Conservation (phyloP, 2,797 vertebrate species). For the Steatocranus sp. region DNA sequence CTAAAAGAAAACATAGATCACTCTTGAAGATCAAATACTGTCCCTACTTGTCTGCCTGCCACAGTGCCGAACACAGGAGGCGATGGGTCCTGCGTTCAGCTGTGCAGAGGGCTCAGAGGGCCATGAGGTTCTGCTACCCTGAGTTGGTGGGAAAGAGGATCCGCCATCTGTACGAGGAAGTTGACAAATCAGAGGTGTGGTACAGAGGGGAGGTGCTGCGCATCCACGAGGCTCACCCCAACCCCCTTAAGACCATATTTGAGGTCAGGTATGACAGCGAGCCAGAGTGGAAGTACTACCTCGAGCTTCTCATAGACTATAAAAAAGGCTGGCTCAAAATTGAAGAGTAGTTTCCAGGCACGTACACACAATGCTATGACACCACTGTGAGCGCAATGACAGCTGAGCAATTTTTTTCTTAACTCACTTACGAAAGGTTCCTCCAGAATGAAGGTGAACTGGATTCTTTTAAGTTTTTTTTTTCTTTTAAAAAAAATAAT, state of each 20-base stretch:
- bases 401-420: neutral
- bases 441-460: neutral
- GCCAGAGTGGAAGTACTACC: slow-evolving; percentile 83
- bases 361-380: neutral
- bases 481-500: neutral
- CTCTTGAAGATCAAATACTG: slow-evolving; percentile 75
- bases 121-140: slow-evolving; percentile 64
- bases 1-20: slow-evolving; percentile 47
- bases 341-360: slow-evolving; percentile 57
- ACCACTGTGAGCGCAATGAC: neutral
- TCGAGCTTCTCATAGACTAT: slow-evolving; percentile 83
- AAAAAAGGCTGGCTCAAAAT: slow-evolving; percentile 84
- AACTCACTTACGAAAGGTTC: neutral
- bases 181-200: slow-evolving; percentile 82
- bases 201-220: slow-evolving; percentile 77
- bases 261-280: slow-evolving; percentile 84
- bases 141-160: slow-evolving; percentile 82
- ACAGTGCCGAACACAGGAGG: slow-evolving; percentile 56
- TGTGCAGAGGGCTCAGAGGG: slow-evolving; percentile 45
- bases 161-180: slow-evolving; percentile 82
- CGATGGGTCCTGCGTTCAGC: slow-evolving; percentile 75
- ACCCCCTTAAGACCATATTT: slow-evolving; percentile 81
- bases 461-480: neutral
- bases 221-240: slow-evolving; percentile 72
- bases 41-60: slow-evolving; percentile 68